phyloP scores from a whole-genome alignment of 2,888 invertebrate genomes.

The Vanessa cardui region DNA sequence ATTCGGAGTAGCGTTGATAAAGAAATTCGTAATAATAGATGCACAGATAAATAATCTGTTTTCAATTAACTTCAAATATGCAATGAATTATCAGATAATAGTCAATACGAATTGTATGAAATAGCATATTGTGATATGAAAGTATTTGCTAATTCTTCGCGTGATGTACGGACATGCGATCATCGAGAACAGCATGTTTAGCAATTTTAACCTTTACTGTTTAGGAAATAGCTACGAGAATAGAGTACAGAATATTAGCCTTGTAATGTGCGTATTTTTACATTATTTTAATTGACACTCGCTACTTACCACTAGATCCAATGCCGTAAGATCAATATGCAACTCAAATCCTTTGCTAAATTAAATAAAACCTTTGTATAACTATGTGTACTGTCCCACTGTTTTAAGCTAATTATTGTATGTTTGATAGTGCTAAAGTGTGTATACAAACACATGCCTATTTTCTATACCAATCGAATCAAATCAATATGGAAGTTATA shows the following conservation, averaged over 20 bases:
- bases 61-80: neutral
- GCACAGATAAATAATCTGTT: neutral
- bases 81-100: neutral
- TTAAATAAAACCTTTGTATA: neutral
- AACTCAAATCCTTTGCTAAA: neutral
- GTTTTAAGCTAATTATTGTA: neutral
- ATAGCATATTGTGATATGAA: slow-evolving; percentile 4
- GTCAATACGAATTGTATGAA: slow-evolving; percentile 7
- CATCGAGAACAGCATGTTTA: neutral
- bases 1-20: no score
- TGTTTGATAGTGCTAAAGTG: no score
- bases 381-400: neutral
- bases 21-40: neutral
- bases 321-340: slow-evolving; percentile 4
- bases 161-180: slow-evolving; percentile 14
- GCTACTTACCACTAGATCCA: neutral
- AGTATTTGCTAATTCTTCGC: slow-evolving; percentile 1
- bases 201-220: slow-evolving; percentile 2
- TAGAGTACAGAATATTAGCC: slow-evolving; percentile 1
- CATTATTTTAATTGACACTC: slow-evolving; percentile 14
- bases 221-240: slow-evolving; percentile 10
- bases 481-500: no score
- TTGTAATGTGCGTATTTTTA: slow-evolving; percentile 14
- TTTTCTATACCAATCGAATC: no score
- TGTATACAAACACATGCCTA: no score